Conservation (phyloP, 2,888 invertebrate genomes). For the Platynereis dumerilii region DNA sequence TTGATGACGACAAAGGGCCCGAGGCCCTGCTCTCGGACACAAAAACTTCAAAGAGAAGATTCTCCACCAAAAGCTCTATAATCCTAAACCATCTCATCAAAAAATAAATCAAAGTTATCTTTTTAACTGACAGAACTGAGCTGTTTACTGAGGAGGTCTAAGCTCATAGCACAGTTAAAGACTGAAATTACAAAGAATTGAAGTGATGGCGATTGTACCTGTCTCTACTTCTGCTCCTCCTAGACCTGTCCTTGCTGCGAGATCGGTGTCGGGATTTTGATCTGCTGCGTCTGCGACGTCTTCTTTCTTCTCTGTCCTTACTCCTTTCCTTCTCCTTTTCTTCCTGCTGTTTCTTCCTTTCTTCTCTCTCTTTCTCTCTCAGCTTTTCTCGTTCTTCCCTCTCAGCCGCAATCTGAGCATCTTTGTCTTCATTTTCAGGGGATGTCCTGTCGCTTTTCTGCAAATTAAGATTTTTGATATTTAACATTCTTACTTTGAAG, state of each 20-base stretch:
- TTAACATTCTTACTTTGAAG: too few species aligned
- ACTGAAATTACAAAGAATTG: too few species aligned
- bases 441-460: slow-evolving; percentile 2
- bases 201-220: too few species aligned
- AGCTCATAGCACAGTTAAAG: too few species aligned
- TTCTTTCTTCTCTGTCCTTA: slow-evolving; percentile 8
- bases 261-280: background rate
- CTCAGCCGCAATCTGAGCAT: slow-evolving; percentile 25
- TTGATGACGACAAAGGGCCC: too few species aligned
- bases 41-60: too few species aligned
- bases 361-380: slow-evolving; percentile 29
- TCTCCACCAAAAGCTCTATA: too few species aligned
- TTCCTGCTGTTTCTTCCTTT: slow-evolving; percentile 14
- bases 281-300: slow-evolving; percentile 12
- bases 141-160: too few species aligned
- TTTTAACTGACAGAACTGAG: too few species aligned
- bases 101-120: too few species aligned
- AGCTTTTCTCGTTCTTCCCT: slow-evolving; percentile 28
- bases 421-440: slow-evolving; percentile 10
- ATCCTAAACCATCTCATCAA: too few species aligned
- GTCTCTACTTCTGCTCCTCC: slow-evolving; percentile 15
- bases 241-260: slow-evolving; percentile 7
- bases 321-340: background rate
- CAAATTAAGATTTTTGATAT: background rate
- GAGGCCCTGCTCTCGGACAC: too few species aligned